A percentile compares a stretch with the other conserved stretches of the same genome.
Conservation (phyloP, 2,113 vertebrate species). For the Scytalopus superciliaris region DNA sequence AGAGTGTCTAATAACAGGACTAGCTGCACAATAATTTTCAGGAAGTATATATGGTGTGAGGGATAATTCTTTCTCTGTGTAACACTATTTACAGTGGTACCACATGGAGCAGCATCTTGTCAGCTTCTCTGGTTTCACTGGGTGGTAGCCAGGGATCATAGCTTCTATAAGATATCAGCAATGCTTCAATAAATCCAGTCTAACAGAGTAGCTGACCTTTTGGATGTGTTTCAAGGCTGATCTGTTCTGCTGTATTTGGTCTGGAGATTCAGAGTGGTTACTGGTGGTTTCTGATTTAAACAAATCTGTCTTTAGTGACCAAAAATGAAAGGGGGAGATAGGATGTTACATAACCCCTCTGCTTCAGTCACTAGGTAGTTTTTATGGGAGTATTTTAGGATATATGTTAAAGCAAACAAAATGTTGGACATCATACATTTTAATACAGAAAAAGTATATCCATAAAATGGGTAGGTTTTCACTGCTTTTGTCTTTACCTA, state of each 20-base stretch:
- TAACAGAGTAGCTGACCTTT: neutral
- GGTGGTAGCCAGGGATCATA: neutral
- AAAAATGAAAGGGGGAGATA: neutral
- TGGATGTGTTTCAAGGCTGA: neutral
- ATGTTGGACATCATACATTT: neutral
- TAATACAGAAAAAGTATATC: neutral
- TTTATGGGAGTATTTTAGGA: neutral
- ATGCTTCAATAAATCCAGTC: neutral
- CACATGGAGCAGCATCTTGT: neutral
- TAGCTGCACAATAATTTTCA: neutral
- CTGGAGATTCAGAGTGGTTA: neutral
- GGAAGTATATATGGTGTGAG: neutral
- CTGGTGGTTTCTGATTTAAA: neutral
- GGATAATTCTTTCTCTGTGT: neutral
- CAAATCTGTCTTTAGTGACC: neutral
- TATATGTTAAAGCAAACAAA: neutral
- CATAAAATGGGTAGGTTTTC: neutral
- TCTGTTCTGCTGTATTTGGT: neutral
- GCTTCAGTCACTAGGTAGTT: neutral
- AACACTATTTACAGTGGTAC: neutral
- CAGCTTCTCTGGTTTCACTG: neutral
- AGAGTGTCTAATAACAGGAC: neutral
- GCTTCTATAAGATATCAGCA: neutral
- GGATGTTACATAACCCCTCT: neutral
- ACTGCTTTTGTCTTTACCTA: constrained; percentile 57